phyloP scores from a whole-genome alignment of 2,797 vertebrate species.

The Phrynocephalus vlangalii region DNA sequence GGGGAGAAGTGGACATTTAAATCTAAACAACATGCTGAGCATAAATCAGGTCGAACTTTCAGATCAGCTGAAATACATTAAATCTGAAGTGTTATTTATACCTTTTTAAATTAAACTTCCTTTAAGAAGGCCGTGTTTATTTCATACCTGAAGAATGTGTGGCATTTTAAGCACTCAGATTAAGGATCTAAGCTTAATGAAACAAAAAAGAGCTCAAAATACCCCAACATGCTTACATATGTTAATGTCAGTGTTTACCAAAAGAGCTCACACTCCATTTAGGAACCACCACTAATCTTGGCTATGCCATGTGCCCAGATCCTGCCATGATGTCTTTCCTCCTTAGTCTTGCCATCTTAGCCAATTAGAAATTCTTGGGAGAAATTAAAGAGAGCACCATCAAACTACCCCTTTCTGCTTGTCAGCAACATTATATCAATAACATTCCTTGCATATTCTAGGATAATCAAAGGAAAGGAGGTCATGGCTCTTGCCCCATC shows the following conservation, averaged over 20 bases:
- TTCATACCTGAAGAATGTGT: conserved; percentile 16
- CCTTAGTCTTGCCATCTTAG: background rate
- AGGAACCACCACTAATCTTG: background rate
- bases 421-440: background rate
- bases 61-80: conserved; percentile 34
- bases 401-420: background rate
- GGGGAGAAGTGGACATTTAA: conserved; percentile 46
- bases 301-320: background rate
- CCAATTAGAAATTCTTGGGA: background rate
- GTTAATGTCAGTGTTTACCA: conserved; percentile 1
- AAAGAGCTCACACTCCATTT: background rate
- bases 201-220: conserved; percentile 3
- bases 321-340: background rate
- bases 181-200: background rate
- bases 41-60: conserved; percentile 60
- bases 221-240: background rate
- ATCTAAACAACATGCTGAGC: conserved; percentile 48
- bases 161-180: conserved; percentile 16
- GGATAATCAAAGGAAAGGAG: background rate
- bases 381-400: background rate
- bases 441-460: background rate
- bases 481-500: background rate
- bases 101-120: conserved; percentile 19
- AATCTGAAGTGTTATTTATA: conserved; percentile 39
- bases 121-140: background rate